Evolutionary conservation across 2,888 invertebrate genomes (phyloP).

Genomic region (Cantharis lateralis): DNA sequence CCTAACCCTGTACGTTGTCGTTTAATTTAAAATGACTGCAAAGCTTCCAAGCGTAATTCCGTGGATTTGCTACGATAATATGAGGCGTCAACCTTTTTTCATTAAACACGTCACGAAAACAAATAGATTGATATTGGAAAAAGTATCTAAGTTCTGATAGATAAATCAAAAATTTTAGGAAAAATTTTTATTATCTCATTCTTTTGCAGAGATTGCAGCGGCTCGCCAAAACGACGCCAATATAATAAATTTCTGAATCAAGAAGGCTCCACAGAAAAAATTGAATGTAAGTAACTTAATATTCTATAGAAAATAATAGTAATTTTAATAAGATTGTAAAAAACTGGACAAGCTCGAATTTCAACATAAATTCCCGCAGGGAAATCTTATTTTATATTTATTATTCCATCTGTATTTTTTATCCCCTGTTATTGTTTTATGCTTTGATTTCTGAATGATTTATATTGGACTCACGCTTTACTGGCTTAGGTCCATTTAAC

Average conservation of each 20-base stretch:
- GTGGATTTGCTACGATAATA: slow-evolving; percentile 30
- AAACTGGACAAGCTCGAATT: neutral
- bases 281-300: slow-evolving; percentile 54
- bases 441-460: neutral
- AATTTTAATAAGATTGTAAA: neutral
- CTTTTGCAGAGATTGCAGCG: slow-evolving; percentile 65
- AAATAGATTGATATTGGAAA: slow-evolving; percentile 1
- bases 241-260: slow-evolving; percentile 55
- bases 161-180: neutral
- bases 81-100: slow-evolving; percentile 34
- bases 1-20: slow-evolving; percentile 39
- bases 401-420: neutral
- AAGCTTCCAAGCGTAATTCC: slow-evolving; percentile 45
- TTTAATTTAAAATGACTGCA: slow-evolving; percentile 35
- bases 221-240: slow-evolving; percentile 64
- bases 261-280: slow-evolving; percentile 57
- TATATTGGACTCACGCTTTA: neutral
- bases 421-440: neutral
- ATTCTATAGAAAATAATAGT: neutral
- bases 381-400: neutral
- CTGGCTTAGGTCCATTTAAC: neutral
- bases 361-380: neutral
- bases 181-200: neutral
- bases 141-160: slow-evolving; percentile 7
- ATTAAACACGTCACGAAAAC: slow-evolving; percentile 12